Conservation (phyloP, 1,140 invertebrate species). For the Leptinotarsa undecemlineata region DNA sequence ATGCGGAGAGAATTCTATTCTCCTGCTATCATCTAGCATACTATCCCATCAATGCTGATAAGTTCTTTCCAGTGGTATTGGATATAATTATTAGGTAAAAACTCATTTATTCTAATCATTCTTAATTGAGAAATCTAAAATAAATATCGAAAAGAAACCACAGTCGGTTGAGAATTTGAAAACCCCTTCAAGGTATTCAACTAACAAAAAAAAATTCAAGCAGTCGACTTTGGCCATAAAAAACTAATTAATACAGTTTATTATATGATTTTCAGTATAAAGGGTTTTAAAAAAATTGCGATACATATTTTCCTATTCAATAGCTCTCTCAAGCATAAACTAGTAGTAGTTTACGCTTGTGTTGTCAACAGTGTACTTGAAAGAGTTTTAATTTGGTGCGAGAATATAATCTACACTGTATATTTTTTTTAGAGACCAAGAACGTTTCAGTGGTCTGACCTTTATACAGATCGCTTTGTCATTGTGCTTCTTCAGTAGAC, state of each 20-base stretch:
- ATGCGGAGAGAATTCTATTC: slow-evolving; percentile 58
- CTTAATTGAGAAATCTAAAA: neutral
- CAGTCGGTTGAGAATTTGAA: too few relatives aligned
- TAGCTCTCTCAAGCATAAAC: too few relatives aligned
- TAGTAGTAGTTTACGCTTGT: too few relatives aligned
- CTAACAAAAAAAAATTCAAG: neutral
- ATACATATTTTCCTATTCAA: too few relatives aligned
- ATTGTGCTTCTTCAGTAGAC: slow-evolving; percentile 57
- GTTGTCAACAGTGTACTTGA: too few relatives aligned
- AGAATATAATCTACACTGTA: too few relatives aligned
- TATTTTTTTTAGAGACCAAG: slow-evolving; percentile 55
- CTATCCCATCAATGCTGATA: slow-evolving; percentile 49
- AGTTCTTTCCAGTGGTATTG: slow-evolving; percentile 49
- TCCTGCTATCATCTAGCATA: slow-evolving; percentile 58
- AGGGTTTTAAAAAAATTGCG: too few relatives aligned
- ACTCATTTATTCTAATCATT: neutral
- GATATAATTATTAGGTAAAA: slow-evolving; percentile 50
- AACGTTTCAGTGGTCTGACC: slow-evolving; percentile 56
- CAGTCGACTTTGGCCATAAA: too few relatives aligned
- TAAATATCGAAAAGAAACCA: neutral
- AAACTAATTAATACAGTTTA: too few relatives aligned
- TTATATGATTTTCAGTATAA: too few relatives aligned
- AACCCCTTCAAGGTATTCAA: too few relatives aligned
- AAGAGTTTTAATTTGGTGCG: too few relatives aligned
- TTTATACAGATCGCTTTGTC: slow-evolving; percentile 57